Evolutionary conservation across 2,797 vertebrate genomes (phyloP).

Genomic region (Thalassophryne amazonica): DNA sequence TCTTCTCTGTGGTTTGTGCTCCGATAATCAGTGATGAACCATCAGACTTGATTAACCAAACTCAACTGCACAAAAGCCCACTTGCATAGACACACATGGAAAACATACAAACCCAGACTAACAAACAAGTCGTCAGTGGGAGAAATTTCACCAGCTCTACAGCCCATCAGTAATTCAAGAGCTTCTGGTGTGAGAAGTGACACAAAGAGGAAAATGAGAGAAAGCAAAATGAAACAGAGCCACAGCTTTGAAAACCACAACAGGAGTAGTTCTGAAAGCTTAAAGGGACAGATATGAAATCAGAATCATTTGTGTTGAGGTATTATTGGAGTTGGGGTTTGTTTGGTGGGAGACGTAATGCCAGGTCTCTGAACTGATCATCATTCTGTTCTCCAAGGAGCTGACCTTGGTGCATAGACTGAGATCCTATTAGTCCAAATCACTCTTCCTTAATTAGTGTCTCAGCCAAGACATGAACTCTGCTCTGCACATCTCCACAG

Average conservation of each 20-base stretch:
- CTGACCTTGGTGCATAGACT: conserved; percentile 49
- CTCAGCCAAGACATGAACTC: conserved; percentile 45
- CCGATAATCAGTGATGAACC: conserved; percentile 18
- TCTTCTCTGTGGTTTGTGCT: no score
- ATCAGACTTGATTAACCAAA: conserved; percentile 43
- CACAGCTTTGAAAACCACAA: conserved; percentile 1
- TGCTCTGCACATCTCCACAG: conserved; percentile 31
- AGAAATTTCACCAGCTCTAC: conserved; percentile 66
- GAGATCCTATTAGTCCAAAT: conserved; percentile 61
- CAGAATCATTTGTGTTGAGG: conserved; percentile 43
- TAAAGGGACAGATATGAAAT: conserved; percentile 37
- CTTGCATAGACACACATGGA: conserved; percentile 6
- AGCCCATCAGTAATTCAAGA: conserved; percentile 76
- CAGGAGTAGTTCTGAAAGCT: conserved; percentile 28
- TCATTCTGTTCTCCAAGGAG: conserved; percentile 47
- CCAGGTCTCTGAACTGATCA: conserved; percentile 48
- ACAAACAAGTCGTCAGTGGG: conserved; percentile 59
- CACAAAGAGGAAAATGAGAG: conserved; percentile 31
- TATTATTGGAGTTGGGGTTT: conserved; percentile 32
- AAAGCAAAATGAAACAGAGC: not conserved
- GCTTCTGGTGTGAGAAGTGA: conserved; percentile 52
- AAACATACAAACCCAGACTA: conserved; percentile 36
- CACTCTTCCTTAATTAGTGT: conserved; percentile 55
- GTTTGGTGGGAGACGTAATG: conserved; percentile 40
- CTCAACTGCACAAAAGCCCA: not conserved